These are phyloP conservation scores for Phyllotis vaccarum DNA, from an alignment of 2,797 vertebrate genomes.

Conservation along the genomic window DNA sequence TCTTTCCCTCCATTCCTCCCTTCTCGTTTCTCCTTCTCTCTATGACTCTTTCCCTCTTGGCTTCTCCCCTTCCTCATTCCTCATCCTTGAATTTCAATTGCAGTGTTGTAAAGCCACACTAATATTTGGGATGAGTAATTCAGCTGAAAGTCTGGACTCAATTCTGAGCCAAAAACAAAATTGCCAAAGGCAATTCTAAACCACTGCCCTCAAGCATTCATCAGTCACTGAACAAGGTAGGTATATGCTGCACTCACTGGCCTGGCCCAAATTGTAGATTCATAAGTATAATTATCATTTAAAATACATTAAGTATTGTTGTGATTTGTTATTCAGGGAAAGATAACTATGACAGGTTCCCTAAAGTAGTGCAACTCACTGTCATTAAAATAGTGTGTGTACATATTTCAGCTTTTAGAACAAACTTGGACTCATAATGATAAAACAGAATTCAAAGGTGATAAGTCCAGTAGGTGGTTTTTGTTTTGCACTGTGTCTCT, in stretches of 20 bases:
- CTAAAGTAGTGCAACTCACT: conserved; percentile 64
- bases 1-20: neutral
- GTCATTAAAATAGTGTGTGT: conserved; percentile 47
- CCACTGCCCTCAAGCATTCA: neutral
- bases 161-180: conserved; percentile 14
- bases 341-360: conserved; percentile 16
- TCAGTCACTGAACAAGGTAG: neutral
- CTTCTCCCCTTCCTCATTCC: neutral
- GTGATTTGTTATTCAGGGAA: conserved; percentile 31
- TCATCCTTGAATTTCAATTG: neutral
- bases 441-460: conserved; percentile 42
- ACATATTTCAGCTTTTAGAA: conserved; percentile 41
- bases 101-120: neutral
- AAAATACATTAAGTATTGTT: conserved; percentile 32
- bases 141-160: neutral
- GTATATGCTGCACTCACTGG: neutral
- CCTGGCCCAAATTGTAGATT: conserved; percentile 45
- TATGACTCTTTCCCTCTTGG: neutral
- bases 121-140: neutral
- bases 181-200: neutral
- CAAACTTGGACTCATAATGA: conserved; percentile 54
- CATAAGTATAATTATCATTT: conserved; percentile 37
- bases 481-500: conserved; percentile 33
- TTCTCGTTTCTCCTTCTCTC: neutral
- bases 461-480: conserved; percentile 15